Evolutionary conservation across 92 coral and sea anemone species (phyloP), one percentile per base, ranked within the genome.

Genomic region (Siderastrea siderea): DNA sequence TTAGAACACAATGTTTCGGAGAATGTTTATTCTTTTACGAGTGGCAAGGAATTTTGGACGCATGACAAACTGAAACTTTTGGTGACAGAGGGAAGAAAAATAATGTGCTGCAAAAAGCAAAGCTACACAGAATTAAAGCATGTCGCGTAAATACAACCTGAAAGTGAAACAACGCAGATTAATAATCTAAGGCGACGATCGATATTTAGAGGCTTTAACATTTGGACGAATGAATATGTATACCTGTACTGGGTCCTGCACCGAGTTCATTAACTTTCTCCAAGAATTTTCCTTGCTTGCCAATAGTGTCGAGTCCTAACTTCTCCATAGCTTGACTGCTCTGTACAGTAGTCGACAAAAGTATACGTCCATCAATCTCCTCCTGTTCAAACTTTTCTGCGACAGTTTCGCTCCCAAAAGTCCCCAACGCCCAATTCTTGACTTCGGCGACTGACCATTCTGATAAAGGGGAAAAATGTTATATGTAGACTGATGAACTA

Each of bases 221-320:
- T 5, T 59, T 59, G 14, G 7, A n/a, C 19, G 7, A 67, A 44
- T 67, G 14, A 67, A 26, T 12, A 68, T 68, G 46, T 44, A 45
- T 68, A 68, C 52, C 74, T 11, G 51, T n/a, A 68, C 74, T 68
- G 51, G 3, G 74, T 44, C n/a, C 74, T 68, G 52, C 52, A 47
- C 51, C 55, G 68, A 86, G 78, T 71, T 86, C 83, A 52, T 68
- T 71, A 54, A 77, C 26, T 80, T 79, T 79, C 57, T 71, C 81
- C 79, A 74, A 43, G 55, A 88, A 88, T 81, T 72, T 88, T 51
- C 81, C 87, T 67, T 81, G 65, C 86, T 88, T 88, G 57, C 91
- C 91, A 80, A 88, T 45, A n/a, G 91, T 88, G 61, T 63, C 46
- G 17, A 88, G 91, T 72, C 91, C 91, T 71, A 88, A 77, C 54